Evolutionary conservation across 2,797 vertebrate genomes (phyloP).

Genomic region (Halcyon smyrnensis): DNA sequence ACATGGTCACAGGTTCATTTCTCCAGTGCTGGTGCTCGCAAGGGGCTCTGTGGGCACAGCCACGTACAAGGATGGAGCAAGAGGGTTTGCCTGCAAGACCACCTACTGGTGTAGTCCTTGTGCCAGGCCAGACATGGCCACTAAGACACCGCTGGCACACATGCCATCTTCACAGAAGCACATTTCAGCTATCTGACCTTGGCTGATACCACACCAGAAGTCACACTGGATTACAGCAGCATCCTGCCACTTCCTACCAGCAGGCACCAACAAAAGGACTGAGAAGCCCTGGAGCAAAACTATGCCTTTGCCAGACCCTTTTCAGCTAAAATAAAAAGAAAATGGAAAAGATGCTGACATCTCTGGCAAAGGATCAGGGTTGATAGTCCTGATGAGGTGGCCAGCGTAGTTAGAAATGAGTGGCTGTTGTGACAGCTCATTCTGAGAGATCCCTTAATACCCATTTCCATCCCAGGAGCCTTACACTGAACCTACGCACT

Average conservation of each 20-base stretch:
- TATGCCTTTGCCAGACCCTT: not conserved
- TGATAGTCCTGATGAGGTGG: not conserved
- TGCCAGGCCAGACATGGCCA: not conserved
- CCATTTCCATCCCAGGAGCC: rapidly evolving
- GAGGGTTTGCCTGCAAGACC: not conserved
- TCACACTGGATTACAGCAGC: rapidly evolving
- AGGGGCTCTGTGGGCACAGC: not conserved
- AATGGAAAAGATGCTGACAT: not conserved
- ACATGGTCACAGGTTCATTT: not conserved
- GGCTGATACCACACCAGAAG: not conserved
- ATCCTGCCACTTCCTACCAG: no score
- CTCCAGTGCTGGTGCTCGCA: not conserved
- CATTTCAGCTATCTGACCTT: not conserved
- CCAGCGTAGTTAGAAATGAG: not conserved
- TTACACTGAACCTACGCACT: not conserved
- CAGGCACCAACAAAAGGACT: not conserved
- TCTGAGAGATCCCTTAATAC: not conserved
- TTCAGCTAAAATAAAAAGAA: not conserved
- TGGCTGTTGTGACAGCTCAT: not conserved
- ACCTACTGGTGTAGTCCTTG: rapidly evolving
- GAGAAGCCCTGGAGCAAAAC: not conserved
- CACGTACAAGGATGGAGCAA: not conserved
- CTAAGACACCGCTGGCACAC: not conserved
- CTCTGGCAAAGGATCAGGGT: not conserved
- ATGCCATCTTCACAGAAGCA: not conserved